Evolutionary conservation across 2,888 invertebrate species (phyloP), one percentile per base, ranked within the genome.

Genomic region (Macrosiphum euphorbiae): DNA sequence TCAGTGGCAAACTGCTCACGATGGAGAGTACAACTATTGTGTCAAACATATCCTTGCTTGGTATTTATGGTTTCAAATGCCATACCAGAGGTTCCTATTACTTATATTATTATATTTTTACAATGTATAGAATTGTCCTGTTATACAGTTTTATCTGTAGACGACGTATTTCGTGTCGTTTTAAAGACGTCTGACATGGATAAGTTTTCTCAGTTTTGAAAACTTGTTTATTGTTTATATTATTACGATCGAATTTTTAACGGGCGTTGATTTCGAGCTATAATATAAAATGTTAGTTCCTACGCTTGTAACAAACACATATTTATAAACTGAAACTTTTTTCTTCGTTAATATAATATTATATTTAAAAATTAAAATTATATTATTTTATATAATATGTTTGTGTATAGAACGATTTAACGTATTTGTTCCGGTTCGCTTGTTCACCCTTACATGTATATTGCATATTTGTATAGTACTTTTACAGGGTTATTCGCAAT

Each of bases 1-100:
- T 91, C 58, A 91, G 91, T 86, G n/a, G n/a, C 85, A 91, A 85
- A 86, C 86, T 58, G n/a, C 24, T 44, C 11, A 28, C n/a, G 3
- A n/a, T 26, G 44, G 84, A 55, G 3, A 26, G 13, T 47, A 55
- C 85, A 61, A 28, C 28, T 61, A 91, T 85, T n/a, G 58, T 58
- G 55, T 55, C 86, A n/a, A n/a, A 55, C 86, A n/a, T 20, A 55
- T 86, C 35, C 3, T 52, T 47, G 11, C 24, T 35, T 35, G 47
- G 13, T 78, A n/a, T 47, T 11, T 78, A 78, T 44, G 84, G 41
- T 91, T 91, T 91, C 52, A 41, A 84, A 91, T 16, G 55, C 20
- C 35, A 67, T 28, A 35, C 61, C 44, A 47, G 13, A 47, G 13
- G 41, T n/a, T n/a, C 1, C n/a, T 67, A 28, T 61, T 61, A n/a